A percentile compares a stretch with the other conserved stretches of the same genome.
These are phyloP conservation scores for Pristionchus japonicus DNA, from an alignment of 2,888 invertebrate genomes.

Conservation along the genomic window DNA sequence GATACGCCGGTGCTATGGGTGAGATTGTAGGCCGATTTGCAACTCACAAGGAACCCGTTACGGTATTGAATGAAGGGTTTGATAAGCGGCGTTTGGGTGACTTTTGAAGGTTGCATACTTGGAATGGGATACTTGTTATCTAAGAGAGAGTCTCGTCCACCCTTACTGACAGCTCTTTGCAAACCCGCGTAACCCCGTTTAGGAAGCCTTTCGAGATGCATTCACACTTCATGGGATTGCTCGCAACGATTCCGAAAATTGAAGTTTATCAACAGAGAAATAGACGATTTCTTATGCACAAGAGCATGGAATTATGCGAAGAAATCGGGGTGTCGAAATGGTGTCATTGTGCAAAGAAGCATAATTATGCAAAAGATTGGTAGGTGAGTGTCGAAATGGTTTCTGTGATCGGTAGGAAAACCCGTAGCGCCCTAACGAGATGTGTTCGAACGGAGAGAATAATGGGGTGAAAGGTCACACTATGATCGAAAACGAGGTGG, in stretches of 20 bases:
- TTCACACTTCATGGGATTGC: too few species aligned
- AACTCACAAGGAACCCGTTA: background rate
- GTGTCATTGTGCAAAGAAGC: background rate
- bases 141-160: background rate
- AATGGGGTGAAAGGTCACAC: background rate
- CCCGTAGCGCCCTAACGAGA: background rate
- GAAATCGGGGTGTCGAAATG: background rate
- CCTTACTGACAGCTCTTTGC: background rate
- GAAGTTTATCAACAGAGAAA: too few species aligned
- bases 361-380: background rate
- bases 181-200: too few species aligned
- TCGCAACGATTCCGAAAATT: too few species aligned
- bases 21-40: background rate
- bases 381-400: background rate
- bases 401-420: background rate
- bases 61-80: background rate
- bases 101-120: background rate
- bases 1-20: background rate
- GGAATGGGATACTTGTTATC: background rate
- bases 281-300: too few species aligned
- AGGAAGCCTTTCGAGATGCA: too few species aligned
- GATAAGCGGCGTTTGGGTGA: background rate
- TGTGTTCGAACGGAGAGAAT: background rate
- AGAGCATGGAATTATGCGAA: background rate
- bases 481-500: too few species aligned